Evolutionary conservation across 2,888 invertebrate genomes (phyloP).

Genomic region (Drosophila prolongata): DNA sequence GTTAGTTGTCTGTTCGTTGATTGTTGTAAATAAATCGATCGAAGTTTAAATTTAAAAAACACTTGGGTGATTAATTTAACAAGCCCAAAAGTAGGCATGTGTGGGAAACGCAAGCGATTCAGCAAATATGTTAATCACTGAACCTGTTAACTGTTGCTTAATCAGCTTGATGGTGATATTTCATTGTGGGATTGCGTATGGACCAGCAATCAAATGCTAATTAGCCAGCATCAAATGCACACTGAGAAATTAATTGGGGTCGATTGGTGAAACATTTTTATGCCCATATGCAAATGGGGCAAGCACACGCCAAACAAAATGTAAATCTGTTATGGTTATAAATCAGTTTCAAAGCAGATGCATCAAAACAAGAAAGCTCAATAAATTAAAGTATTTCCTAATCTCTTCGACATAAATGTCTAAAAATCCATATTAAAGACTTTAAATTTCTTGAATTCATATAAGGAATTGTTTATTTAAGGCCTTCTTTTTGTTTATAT

Average conservation of each 20-base stretch:
- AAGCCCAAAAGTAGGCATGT: slow-evolving; percentile 34
- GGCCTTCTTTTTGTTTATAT: no score
- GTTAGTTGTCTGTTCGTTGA: slow-evolving; percentile 18
- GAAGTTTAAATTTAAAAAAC: slow-evolving; percentile 10
- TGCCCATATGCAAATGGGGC: slow-evolving; percentile 11
- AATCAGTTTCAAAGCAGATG: neutral
- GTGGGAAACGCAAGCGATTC: neutral
- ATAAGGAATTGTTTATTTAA: no score
- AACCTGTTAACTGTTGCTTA: slow-evolving; percentile 27
- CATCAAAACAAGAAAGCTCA: neutral
- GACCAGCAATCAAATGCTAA: slow-evolving; percentile 21
- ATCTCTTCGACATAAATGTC: no score
- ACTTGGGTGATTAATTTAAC: neutral
- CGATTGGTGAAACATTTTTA: neutral
- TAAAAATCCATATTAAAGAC: neutral
- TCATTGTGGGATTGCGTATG: slow-evolving; percentile 25
- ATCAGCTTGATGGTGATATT: slow-evolving; percentile 13
- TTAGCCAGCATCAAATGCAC: slow-evolving; percentile 25
- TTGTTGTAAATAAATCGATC: slow-evolving; percentile 34
- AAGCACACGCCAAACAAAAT: slow-evolving; percentile 6
- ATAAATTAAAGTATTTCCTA: no score
- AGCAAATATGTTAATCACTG: slow-evolving; percentile 14
- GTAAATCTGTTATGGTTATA: neutral
- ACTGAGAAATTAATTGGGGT: slow-evolving; percentile 9
- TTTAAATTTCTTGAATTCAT: no score